Evolutionary conservation across 1,140 invertebrate genomes (phyloP).

Genomic region (Cepaea nemoralis): DNA sequence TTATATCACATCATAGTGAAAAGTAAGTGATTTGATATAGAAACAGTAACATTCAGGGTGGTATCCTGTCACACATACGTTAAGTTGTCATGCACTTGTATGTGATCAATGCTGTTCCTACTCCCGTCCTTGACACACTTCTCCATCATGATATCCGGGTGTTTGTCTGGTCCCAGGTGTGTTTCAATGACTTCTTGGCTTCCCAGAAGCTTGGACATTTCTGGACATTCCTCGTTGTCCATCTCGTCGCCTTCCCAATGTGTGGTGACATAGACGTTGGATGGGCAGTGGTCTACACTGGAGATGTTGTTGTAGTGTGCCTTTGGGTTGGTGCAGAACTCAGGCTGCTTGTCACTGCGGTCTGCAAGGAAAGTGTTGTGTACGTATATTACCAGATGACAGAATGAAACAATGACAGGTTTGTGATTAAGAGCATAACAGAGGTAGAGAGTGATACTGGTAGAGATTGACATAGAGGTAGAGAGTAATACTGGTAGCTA

Average conservation of each 20-base stretch:
- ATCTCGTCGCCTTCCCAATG: neutral
- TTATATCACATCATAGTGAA: no score
- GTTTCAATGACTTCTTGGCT: neutral
- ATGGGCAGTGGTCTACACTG: constrained; percentile 5
- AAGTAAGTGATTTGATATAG: no score
- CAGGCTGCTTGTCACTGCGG: neutral
- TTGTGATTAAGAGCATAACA: no score
- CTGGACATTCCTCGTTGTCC: constrained; percentile 2
- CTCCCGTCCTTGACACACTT: neutral
- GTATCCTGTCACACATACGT: constrained; percentile 34
- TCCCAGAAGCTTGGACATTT: constrained; percentile 4
- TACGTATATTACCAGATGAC: no score
- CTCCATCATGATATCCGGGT: neutral
- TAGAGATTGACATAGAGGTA: no score
- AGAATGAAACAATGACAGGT: no score
- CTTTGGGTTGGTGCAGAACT: neutral
- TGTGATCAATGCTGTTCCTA: neutral
- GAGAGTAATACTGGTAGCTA: no score
- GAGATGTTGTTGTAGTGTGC: neutral
- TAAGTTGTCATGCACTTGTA: constrained; percentile 26
- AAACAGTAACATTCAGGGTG: no score
- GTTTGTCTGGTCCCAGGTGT: neutral
- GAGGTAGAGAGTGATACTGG: no score
- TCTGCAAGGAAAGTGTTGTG: no score
- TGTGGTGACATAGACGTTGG: constrained; percentile 8